phyloP scores from a whole-genome alignment of 2,797 vertebrate genomes.

The Pangasius larnaudii region DNA sequence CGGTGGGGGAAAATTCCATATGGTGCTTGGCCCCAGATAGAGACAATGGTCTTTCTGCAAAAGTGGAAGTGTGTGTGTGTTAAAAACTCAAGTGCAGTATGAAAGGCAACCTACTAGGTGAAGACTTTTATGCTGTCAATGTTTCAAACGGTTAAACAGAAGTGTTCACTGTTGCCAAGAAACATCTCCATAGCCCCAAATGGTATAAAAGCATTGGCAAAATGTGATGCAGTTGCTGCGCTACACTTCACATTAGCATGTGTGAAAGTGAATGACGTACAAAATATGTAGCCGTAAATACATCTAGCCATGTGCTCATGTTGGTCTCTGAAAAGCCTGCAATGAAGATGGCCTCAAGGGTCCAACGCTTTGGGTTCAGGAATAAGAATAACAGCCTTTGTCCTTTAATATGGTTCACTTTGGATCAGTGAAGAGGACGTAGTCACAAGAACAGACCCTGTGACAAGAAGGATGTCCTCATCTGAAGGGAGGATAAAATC shows the following conservation, averaged over 20 bases:
- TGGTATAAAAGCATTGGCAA: slow-evolving; percentile 37
- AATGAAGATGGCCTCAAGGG: not conserved
- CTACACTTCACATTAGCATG: slow-evolving; percentile 52
- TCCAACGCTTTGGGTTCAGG: not conserved
- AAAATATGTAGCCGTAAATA: not conserved
- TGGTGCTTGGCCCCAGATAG: slow-evolving; percentile 70
- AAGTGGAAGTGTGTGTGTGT: not conserved
- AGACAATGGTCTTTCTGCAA: slow-evolving; percentile 58
- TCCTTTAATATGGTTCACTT: not conserved
- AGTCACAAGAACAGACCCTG: not conserved
- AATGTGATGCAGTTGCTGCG: slow-evolving; percentile 63
- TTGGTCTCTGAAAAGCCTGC: not conserved
- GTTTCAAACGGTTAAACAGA: not conserved
- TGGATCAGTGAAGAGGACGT: not conserved
- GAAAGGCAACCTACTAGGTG: slow-evolving; percentile 51
- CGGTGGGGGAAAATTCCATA: slow-evolving; percentile 72
- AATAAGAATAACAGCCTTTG: not conserved
- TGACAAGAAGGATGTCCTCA: slow-evolving; percentile 1
- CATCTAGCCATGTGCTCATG: not conserved
- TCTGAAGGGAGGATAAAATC: slow-evolving; percentile 8
- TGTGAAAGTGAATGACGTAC: not conserved
- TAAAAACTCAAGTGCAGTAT: slow-evolving; percentile 25
- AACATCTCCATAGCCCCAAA: slow-evolving; percentile 70
- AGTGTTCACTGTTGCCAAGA: slow-evolving; percentile 30
- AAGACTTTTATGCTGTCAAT: not conserved